Base-by-base conservation (phyloP, 2,113 vertebrate species). In the Sinocyclocheilus anshuiensis region DNA sequence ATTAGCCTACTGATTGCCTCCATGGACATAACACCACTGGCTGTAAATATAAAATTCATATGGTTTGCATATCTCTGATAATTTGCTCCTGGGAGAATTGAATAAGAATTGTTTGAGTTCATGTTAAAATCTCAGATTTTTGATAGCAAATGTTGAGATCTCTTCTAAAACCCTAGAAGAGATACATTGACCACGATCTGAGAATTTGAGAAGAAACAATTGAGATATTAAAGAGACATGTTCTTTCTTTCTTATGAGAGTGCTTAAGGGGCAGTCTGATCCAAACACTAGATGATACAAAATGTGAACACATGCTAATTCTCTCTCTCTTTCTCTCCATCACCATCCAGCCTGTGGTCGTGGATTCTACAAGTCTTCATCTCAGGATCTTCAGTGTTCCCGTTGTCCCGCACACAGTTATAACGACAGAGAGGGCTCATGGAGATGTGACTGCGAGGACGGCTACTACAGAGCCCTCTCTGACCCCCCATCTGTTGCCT, bases 321-420 rank as follows among this genome's bases (percentile, higher is more conserved):
- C 61, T 86, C 81, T 22, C 81, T 85, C 39, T 77, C 11, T 33
- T 15, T 69, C 4, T 53, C 61, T 78, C 48, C 39, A 16, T 85
- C 48, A 24, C 59, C 81, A 63, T 39, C 63, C 93, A 99, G 98
- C 98, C 65, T 99, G 98, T 87, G 96, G 97, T 12, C 97, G 97
- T 81, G 97, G 98, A 69, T 99, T 98, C 96, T 99, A 98, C 95
- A 99, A 99, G 94, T 98, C 97, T 53, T 98, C 97, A 63, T 99
- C 98, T n/a, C 98, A 99, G 95, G 98, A 99, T 92, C 96, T 99
- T 16, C 98, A 99, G 92, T 99, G 98, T 84, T 98, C 98, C 77
- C 97, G 98, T 22, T 99, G 98, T 86, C 98, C 98, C 0, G 95
- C 94, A 36, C 98, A 99, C 93, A 99, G 98, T 92, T 98, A 97